These are phyloP conservation scores for Bos taurus DNA, from an alignment of 2,113 vertebrate species.

Conservation along the genomic window DNA sequence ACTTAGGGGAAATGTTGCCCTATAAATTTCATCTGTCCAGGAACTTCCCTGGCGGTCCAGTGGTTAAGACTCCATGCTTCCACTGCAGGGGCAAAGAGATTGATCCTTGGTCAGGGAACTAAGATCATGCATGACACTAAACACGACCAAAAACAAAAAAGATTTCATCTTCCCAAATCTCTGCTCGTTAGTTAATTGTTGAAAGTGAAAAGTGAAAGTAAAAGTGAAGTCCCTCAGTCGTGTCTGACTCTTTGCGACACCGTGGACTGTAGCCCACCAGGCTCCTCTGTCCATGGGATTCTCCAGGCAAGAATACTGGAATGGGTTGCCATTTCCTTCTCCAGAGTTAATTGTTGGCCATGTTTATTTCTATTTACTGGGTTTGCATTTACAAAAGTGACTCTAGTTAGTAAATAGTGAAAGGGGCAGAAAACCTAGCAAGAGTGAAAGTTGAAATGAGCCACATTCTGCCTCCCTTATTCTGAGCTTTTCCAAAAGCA, in stretches of 20 bases:
- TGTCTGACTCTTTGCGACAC: no score
- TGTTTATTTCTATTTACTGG: neutral
- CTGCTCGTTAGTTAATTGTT: neutral
- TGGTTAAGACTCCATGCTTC: neutral
- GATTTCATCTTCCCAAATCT: neutral
- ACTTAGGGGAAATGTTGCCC: neutral
- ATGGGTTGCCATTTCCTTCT: no score
- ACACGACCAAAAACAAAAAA: neutral
- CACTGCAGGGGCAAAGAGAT: neutral
- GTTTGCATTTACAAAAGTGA: slow-evolving; percentile 3
- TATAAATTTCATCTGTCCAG: neutral
- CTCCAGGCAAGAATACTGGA: no score
- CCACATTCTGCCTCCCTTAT: neutral
- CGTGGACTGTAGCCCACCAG: no score
- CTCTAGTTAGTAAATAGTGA: neutral
- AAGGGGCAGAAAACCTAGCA: neutral
- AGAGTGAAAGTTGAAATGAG: neutral
- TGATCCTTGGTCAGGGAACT: neutral
- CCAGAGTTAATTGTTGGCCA: neutral
- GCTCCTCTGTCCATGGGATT: no score
- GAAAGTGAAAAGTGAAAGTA: no score
- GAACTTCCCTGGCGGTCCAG: neutral
- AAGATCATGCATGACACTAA: neutral
- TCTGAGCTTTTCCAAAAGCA: neutral
- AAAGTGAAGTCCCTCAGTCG: no score